phyloP scores from a whole-genome alignment of 2,113 vertebrate genomes.

The Alaudala cheleensis region DNA sequence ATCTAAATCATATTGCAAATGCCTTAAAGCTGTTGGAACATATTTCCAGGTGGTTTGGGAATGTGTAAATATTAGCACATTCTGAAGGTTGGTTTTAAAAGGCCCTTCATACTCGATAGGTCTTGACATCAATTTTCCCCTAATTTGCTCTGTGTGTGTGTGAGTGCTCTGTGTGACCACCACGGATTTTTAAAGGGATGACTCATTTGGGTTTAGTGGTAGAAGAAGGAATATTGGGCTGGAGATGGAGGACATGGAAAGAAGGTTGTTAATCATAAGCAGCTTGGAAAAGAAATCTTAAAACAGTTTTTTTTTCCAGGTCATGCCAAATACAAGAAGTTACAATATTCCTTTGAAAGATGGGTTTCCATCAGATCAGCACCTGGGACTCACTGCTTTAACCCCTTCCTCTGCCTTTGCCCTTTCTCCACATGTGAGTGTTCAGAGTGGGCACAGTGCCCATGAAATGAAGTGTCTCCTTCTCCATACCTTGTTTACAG shows the following conservation, averaged over 20 bases:
- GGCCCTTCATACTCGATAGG: slow-evolving; percentile 10
- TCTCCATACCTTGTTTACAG: not conserved
- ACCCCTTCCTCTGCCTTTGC: not conserved
- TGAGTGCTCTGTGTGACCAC: not conserved
- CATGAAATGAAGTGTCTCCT: not conserved
- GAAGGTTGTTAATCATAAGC: not conserved
- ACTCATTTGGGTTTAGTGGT: not conserved
- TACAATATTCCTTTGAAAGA: not conserved
- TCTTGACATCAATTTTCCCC: slow-evolving; percentile 41
- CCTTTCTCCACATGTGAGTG: accelerated
- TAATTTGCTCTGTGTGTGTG: not conserved
- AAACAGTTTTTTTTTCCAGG: not conserved
- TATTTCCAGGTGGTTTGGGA: slow-evolving; percentile 50
- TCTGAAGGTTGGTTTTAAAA: slow-evolving; percentile 44
- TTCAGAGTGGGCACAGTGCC: not conserved
- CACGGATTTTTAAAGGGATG: not conserved
- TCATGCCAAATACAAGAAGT: not conserved
- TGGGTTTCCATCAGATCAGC: not conserved
- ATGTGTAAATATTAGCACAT: slow-evolving; percentile 43
- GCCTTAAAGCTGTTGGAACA: slow-evolving; percentile 42
- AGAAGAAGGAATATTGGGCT: not conserved
- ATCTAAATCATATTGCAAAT: slow-evolving; percentile 41
- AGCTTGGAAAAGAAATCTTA: not conserved
- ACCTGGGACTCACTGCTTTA: not conserved
- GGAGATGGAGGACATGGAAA: not conserved